Evolutionary conservation across 1,140 invertebrate species (phyloP), one percentile per base, ranked within the genome.

Genomic region (Andrena cerasifolii): DNA sequence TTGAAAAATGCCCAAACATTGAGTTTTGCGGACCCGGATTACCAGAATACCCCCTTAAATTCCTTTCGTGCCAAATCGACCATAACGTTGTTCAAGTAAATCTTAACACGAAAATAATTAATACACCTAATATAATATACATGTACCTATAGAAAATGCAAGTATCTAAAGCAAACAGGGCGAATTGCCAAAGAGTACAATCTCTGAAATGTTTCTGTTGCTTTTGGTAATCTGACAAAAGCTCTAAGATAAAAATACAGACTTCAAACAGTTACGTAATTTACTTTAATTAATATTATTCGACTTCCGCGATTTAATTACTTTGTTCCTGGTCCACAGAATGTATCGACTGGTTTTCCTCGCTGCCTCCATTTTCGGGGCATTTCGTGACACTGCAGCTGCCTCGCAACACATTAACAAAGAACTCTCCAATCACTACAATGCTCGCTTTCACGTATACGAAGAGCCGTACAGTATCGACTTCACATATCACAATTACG

Each of bases 401-500:
- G 72, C 79, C 18, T 70, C 73, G 28, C 75, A 85, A 49, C 65
- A 85, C 14, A 53, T 70, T n/a, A 76, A 54, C 33, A 88, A 89
- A 47, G 88, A 91, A 4, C 79, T 86, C 24, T 80, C 89, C 21
- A 83, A 84, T 49, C 89, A 89, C 40, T 91, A 92, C 78, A 90
- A 90, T 71, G 83, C 90, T 0, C 85, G 90, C 65, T 91, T 87
- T 70, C 84, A 89, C 28, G 82, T 88, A 54, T 91, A 89, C 63
- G 91, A 91, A 36, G 89, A 91, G 61, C 89, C 90, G 66, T 91
- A 91, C 63, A 87, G 84, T 63, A 90, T 97, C 77, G 96, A 96
- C 67, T 98, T 97, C 91, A 95, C 95, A 21, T 99, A 99, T 91
- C 98, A 99, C 90, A 95, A 98, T 92, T 97, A 98, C 88, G 96